phyloP scores from a whole-genome alignment of 2,888 invertebrate genomes.

The Sarcophaga variegata region DNA sequence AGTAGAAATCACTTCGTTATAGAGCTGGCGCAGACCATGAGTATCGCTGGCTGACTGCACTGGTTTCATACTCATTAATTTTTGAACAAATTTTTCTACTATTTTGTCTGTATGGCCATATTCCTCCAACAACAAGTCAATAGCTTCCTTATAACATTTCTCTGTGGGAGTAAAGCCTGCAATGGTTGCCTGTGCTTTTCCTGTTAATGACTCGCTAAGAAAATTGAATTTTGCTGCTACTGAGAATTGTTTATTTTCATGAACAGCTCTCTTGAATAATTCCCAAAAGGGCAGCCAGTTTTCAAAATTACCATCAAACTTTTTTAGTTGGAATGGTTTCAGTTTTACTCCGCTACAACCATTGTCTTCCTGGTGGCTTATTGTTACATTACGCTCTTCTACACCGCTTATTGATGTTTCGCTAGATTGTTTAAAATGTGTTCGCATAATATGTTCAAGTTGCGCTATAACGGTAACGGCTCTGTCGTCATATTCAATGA shows the following conservation, averaged over 20 bases:
- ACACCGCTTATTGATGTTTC: not conserved
- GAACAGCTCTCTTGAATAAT: slow-evolving; percentile 57
- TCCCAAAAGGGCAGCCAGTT: slow-evolving; percentile 66
- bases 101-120: slow-evolving; percentile 61
- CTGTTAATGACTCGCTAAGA: slow-evolving; percentile 47
- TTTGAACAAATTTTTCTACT: slow-evolving; percentile 55
- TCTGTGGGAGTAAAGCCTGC: slow-evolving; percentile 57
- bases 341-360: not conserved
- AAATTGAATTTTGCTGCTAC: slow-evolving; percentile 6
- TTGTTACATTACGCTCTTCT: not conserved
- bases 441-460: slow-evolving; percentile 20
- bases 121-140: slow-evolving; percentile 50
- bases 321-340: slow-evolving; percentile 51
- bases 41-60: slow-evolving; percentile 35
- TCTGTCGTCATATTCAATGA: slow-evolving; percentile 53
- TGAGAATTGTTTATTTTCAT: slow-evolving; percentile 28
- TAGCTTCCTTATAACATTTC: slow-evolving; percentile 60
- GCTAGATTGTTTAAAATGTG: slow-evolving; percentile 13
- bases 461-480: slow-evolving; percentile 43
- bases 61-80: slow-evolving; percentile 39
- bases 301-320: slow-evolving; percentile 62
- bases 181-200: slow-evolving; percentile 49
- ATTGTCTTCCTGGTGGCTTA: no score
- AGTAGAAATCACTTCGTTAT: slow-evolving; percentile 43
- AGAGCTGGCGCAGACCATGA: slow-evolving; percentile 41